Conservation (phyloP, 2,888 invertebrate genomes). For the Limnephilus rhombicus region DNA sequence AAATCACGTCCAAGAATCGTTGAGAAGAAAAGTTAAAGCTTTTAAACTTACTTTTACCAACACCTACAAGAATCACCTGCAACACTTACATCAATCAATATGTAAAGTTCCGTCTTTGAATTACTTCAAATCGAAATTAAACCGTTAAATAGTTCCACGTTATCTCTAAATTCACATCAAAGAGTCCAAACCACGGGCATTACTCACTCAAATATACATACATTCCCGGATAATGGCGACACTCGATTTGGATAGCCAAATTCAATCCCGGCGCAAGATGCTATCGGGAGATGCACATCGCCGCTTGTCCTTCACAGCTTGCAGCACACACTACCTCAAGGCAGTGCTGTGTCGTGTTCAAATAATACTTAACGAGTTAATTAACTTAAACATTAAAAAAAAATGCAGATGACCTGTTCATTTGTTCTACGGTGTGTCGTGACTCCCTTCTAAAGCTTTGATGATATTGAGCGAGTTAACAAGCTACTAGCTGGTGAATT, state of each 20-base stretch:
- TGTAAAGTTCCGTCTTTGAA: neutral
- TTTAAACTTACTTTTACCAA: no score
- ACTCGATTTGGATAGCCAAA: slow-evolving; percentile 14
- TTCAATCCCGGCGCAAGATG: slow-evolving; percentile 18
- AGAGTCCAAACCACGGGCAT: neutral
- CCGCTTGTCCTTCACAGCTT: neutral
- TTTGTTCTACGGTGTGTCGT: no score
- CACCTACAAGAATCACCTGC: no score
- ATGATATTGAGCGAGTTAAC: no score
- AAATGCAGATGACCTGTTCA: no score
- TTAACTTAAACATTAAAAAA: no score
- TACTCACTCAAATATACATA: neutral
- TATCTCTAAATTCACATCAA: neutral
- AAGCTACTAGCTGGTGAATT: no score
- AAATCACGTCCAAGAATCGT: no score
- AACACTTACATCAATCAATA: no score
- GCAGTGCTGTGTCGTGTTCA: neutral
- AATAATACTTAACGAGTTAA: neutral
- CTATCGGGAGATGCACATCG: slow-evolving; percentile 26
- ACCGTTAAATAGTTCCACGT: neutral
- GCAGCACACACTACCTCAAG: neutral
- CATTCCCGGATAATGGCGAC: neutral
- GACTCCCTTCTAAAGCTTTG: no score
- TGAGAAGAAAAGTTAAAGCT: no score
- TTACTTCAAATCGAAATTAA: neutral